Percentiles rank a stretch among this genome's conserved stretches.
Conservation (phyloP, 2,113 vertebrate genomes). For the Silurus glanis region DNA sequence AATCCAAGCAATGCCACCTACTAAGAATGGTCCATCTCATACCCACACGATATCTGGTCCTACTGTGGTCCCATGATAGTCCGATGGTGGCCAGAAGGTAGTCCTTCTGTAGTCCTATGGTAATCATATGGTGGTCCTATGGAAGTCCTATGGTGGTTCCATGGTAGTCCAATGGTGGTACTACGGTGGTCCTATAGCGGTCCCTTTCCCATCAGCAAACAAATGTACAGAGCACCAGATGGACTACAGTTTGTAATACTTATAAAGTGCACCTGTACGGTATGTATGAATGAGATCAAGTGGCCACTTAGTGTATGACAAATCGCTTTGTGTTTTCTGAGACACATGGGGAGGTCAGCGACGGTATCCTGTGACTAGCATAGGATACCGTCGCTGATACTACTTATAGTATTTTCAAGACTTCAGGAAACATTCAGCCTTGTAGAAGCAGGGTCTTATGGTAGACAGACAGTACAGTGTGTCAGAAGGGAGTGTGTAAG, state of each 20-base stretch:
- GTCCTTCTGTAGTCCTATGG: no score
- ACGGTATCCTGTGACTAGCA: no score
- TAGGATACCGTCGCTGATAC: no score
- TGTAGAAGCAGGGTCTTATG: background rate
- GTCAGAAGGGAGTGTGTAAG: constrained; percentile 15
- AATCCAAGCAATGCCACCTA: no score
- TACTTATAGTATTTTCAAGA: no score
- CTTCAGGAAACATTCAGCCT: background rate
- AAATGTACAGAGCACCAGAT: background rate
- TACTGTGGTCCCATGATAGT: background rate
- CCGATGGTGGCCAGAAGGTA: no score
- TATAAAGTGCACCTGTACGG: background rate
- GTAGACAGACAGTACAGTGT: background rate
- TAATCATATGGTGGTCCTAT: no score
- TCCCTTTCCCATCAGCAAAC: background rate
- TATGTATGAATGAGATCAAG: background rate
- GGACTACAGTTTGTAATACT: background rate
- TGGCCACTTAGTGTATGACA: background rate
- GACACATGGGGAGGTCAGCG: no score
- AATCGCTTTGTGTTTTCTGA: no score
- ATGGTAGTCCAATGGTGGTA: no score
- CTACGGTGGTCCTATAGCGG: background rate
- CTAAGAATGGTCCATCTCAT: no score
- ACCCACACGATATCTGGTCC: background rate
- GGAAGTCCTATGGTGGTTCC: no score